These are phyloP conservation scores for Hydrozoanthus gracilis DNA, from an alignment of 92 coral and sea anemone species.

Conservation along the genomic window DNA sequence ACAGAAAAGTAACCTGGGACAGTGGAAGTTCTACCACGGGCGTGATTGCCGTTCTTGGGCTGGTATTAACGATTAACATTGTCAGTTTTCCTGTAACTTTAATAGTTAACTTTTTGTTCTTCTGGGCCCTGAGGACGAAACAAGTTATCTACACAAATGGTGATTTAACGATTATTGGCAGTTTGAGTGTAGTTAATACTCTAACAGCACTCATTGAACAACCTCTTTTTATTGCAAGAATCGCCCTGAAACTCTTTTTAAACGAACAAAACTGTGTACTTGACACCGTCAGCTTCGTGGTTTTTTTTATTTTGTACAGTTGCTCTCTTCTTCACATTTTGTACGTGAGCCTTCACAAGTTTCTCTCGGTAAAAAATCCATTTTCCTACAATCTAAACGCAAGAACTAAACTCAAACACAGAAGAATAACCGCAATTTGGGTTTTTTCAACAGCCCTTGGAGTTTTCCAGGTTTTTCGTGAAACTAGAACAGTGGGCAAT, in stretches of 20 bases:
- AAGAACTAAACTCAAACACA: background rate
- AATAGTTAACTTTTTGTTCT: background rate
- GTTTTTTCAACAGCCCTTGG: background rate
- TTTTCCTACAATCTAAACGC: background rate
- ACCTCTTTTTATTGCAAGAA: background rate
- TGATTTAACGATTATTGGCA: background rate
- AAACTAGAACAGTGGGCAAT: background rate
- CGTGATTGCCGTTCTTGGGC: background rate
- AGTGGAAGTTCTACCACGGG: background rate
- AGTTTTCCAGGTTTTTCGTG: background rate
- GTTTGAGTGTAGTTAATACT: background rate
- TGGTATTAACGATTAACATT: background rate
- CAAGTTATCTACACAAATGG: background rate
- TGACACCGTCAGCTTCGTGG: background rate
- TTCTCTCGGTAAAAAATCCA: background rate
- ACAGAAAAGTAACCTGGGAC: background rate
- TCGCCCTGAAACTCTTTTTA: background rate
- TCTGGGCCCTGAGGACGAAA: background rate
- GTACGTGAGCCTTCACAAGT: background rate
- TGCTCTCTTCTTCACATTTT: conserved; percentile 1
- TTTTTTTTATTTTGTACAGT: conserved; percentile 1
- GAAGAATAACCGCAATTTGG: background rate
- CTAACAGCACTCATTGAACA: background rate
- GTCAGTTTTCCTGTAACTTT: background rate
- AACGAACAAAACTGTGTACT: background rate